These are phyloP conservation scores for Pseudococcus jackbeardsleyi DNA, from an alignment of 2,888 invertebrate species.

Conservation along the genomic window DNA sequence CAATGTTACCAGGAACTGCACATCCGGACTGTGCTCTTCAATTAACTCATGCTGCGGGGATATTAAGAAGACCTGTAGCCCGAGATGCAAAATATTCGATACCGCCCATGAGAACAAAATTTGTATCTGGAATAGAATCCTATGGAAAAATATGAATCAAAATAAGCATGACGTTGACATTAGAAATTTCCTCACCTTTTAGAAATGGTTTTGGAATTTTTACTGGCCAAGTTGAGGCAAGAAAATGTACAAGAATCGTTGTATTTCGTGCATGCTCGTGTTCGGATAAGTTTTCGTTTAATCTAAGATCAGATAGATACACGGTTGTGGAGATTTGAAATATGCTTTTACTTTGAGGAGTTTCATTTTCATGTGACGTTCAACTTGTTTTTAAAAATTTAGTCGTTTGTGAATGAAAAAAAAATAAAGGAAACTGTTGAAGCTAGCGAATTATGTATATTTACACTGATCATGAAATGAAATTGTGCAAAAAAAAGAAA, in stretches of 20 bases:
- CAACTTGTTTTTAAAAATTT: not conserved
- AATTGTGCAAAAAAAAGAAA: not conserved
- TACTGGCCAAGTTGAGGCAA: not conserved
- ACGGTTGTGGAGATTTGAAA: not conserved
- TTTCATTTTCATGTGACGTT: not conserved
- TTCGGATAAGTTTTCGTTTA: not conserved
- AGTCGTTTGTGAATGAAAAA: not conserved
- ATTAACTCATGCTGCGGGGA: slow-evolving; percentile 88
- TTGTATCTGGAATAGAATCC: slow-evolving; percentile 67
- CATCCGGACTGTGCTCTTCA: slow-evolving; percentile 91
- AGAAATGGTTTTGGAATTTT: not conserved
- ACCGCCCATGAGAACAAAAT: slow-evolving; percentile 72
- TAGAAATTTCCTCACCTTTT: not conserved
- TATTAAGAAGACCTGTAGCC: slow-evolving; percentile 79
- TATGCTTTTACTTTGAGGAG: too few relatives aligned
- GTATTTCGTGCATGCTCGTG: not conserved
- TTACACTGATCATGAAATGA: slow-evolving; percentile 27
- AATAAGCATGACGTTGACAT: not conserved
- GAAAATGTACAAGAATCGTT: not conserved
- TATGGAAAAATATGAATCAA: not conserved
- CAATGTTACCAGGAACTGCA: slow-evolving; percentile 80
- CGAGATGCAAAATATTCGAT: slow-evolving; percentile 72
- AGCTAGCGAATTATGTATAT: slow-evolving; percentile 19
- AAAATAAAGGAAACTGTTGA: not conserved
- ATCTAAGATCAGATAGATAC: not conserved